Conservation (phyloP, 2,113 vertebrate genomes). For the Scartelaos histophorus region DNA sequence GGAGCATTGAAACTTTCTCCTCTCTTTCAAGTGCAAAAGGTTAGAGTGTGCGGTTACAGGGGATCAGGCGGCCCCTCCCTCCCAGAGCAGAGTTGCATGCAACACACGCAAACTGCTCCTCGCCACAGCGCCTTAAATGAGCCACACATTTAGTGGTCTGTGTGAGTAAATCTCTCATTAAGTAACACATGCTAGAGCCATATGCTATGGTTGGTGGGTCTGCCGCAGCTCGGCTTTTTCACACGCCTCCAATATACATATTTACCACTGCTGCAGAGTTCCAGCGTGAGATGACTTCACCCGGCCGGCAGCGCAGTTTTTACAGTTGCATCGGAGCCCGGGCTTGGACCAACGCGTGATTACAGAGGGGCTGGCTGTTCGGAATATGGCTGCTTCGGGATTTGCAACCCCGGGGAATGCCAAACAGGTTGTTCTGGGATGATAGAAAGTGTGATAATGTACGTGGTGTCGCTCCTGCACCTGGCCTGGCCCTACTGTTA, state of each 20-base stretch:
- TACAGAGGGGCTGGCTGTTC: neutral
- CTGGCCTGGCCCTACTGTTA: constrained; percentile 22
- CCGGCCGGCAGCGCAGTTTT: constrained; percentile 29
- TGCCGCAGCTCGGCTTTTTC: constrained; percentile 64
- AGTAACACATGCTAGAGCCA: constrained; percentile 76
- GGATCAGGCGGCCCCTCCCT: constrained; percentile 19
- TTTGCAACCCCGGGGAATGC: constrained; percentile 15
- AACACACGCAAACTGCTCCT: constrained; percentile 55
- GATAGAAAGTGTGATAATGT: constrained; percentile 1
- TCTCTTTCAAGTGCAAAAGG: constrained; percentile 46
- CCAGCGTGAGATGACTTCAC: constrained; percentile 36
- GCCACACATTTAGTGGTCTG: constrained; percentile 75
- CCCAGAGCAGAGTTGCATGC: constrained; percentile 49
- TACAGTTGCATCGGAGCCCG: constrained; percentile 11
- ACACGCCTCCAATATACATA: constrained; percentile 64
- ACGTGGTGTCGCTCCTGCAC: constrained; percentile 21
- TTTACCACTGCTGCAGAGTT: constrained; percentile 58
- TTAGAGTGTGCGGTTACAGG: constrained; percentile 20
- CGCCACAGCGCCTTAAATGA: constrained; percentile 65
- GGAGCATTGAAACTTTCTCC: constrained; percentile 1
- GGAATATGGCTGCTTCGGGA: neutral
- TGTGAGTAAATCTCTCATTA: constrained; percentile 78
- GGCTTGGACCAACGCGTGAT: constrained; percentile 2
- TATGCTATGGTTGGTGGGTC: constrained; percentile 68
- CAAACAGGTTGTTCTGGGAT: constrained; percentile 25